These are phyloP conservation scores for Cotesia chilonis DNA, from an alignment of 1,140 invertebrate species.

Conservation along the genomic window DNA sequence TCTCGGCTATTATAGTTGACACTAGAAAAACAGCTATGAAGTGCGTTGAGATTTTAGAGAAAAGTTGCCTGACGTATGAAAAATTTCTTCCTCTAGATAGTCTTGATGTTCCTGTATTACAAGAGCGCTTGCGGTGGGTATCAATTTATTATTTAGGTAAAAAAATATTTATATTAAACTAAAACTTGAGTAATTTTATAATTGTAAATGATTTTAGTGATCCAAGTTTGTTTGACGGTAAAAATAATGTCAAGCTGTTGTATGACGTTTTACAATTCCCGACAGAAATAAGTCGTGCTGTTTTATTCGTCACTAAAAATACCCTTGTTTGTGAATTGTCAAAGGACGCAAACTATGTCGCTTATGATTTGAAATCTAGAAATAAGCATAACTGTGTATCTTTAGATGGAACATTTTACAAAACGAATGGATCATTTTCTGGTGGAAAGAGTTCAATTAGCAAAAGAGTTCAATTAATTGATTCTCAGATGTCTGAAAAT, in stretches of 20 bases:
- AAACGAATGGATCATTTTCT: slow-evolving; percentile 95
- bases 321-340: slow-evolving; percentile 94
- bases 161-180: too few relatives aligned
- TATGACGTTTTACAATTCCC: slow-evolving; percentile 95
- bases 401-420: slow-evolving; percentile 95
- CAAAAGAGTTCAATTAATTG: slow-evolving; percentile 92
- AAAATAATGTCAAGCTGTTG: slow-evolving; percentile 84
- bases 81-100: slow-evolving; percentile 95
- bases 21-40: slow-evolving; percentile 90
- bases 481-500: slow-evolving; percentile 52
- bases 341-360: slow-evolving; percentile 92
- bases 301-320: slow-evolving; percentile 95
- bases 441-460: slow-evolving; percentile 91
- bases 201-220: neutral
- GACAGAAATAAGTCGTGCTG: slow-evolving; percentile 85
- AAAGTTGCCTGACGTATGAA: slow-evolving; percentile 83
- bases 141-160: too few relatives aligned
- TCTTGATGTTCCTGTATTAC: slow-evolving; percentile 84
- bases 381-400: slow-evolving; percentile 86
- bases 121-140: slow-evolving; percentile 52
- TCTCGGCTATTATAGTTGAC: slow-evolving; percentile 98
- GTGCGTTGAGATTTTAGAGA: slow-evolving; percentile 91
- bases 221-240: neutral
- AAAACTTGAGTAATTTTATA: too few relatives aligned
- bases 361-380: slow-evolving; percentile 86